Base-by-base conservation (phyloP, 2,888 invertebrate genomes). In the Antheraea yamamai region DNA sequence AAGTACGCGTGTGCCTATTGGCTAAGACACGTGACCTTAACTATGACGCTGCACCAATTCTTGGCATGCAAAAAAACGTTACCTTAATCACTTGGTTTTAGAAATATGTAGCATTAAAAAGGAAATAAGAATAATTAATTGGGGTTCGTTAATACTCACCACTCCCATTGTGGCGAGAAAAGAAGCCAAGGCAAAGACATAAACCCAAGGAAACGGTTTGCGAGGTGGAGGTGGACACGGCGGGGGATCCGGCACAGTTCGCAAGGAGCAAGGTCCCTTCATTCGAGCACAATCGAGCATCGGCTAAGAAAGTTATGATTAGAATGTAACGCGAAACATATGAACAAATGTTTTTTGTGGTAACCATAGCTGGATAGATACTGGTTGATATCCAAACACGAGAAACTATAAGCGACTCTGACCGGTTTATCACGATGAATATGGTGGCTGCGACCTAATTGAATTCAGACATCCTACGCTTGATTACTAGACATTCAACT, bases 201-300 rank as follows among this genome's bases (percentile, higher is more conserved):
- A 93, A 10, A 87, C 83, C 93, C 93, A 93, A 20, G 92, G 89
- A 79, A 92, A 92, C 0, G 91, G 92, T 1, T 85, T 85, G 0
- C 85, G 87, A 0, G 92, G 91, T 1, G 91, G 89, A 18, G 91
- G 90, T 0, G 89, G 89, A 74, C 91, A 91, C 0, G 91, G 89
- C n/a, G 90, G 90, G 0, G 87, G 87, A 0, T 80, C 81, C 0
- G 88, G 87, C 4, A 84, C 81, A 2, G 87, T 87, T 64, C 80
- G 82, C 77, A 84, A 74, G 0, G 90, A 86, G 77, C 94, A 93
- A 1, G 92, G 90, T 0, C 89, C 88, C 39, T 85, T 88, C 2
- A 79, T 81, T 77, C 80, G 84, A 18, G 90, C 81, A 79, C 92
- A 92, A 3, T 89, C 89, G 61, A 94, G 26, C 91, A 91, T 91